Percentiles rank a stretch among this genome's conserved stretches.
Conservation (phyloP, 2,888 invertebrate genomes). For the Brachylomia viminalis region DNA sequence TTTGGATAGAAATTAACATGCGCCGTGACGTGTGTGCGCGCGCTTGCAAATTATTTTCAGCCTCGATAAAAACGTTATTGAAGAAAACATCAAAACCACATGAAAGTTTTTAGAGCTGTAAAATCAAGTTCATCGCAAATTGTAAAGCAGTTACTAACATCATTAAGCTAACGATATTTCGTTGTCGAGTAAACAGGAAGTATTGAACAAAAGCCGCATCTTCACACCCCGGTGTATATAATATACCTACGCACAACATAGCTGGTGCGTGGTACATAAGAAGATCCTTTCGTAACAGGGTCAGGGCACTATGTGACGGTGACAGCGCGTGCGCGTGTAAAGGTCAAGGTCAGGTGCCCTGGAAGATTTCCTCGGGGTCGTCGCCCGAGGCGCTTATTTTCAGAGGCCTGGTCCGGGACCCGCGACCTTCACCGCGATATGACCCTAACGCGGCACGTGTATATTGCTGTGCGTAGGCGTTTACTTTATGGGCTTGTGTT, state of each 20-base stretch:
- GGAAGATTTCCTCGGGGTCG: conserved; percentile 89
- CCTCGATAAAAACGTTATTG: conserved; percentile 1
- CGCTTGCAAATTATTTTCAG: not conserved
- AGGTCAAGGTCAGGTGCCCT: conserved; percentile 89
- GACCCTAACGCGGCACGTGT: conserved; percentile 85
- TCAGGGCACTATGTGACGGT: conserved; percentile 86
- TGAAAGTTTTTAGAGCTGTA: conserved; percentile 4
- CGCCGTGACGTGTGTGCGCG: not conserved
- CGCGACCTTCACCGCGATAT: conserved; percentile 85
- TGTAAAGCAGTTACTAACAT: conserved; percentile 8
- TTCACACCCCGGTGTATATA: conserved; percentile 42
- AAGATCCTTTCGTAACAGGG: conserved; percentile 85
- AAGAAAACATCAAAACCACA: not conserved
- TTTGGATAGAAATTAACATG: not conserved
- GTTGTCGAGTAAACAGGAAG: conserved; percentile 42
- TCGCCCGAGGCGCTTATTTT: conserved; percentile 84
- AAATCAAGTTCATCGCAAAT: conserved; percentile 9
- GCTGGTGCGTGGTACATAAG: conserved; percentile 70
- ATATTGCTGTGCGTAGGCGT: conserved; percentile 81
- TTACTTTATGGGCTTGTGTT: conserved; percentile 66
- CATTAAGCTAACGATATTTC: conserved; percentile 26
- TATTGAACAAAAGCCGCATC: conserved; percentile 45
- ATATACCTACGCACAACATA: conserved; percentile 28
- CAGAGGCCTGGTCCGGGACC: conserved; percentile 83
- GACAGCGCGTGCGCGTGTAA: conserved; percentile 88